Conservation (phyloP, 2,888 invertebrate species). For the Drosophila bunnanda region DNA sequence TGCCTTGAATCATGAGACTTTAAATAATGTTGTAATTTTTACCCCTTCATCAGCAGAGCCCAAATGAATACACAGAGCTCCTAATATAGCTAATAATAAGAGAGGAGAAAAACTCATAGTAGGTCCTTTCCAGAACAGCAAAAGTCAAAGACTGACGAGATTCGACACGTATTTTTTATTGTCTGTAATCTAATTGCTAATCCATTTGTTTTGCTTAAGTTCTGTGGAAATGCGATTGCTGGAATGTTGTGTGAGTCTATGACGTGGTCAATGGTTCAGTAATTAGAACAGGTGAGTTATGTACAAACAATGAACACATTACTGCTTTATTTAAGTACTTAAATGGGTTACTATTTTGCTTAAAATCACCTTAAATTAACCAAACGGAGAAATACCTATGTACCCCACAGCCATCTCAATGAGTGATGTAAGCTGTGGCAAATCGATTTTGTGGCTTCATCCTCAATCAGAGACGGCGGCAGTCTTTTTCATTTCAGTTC, state of each 20-base stretch:
- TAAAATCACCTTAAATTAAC: background rate
- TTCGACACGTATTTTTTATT: background rate
- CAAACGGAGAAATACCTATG: background rate
- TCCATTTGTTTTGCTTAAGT: background rate
- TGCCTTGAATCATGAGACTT: background rate
- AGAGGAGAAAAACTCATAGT: background rate
- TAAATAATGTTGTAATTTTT: background rate
- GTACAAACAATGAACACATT: background rate
- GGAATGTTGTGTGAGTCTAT: background rate
- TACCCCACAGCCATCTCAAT: background rate
- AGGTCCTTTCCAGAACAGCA: background rate
- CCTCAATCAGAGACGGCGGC: slow-evolving; percentile 46
- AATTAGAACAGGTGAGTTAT: background rate
- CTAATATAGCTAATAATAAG: background rate
- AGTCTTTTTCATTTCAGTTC: slow-evolving; percentile 21
- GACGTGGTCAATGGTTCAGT: background rate
- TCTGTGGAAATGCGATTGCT: background rate
- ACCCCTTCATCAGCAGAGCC: rapidly evolving
- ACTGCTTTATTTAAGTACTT: background rate
- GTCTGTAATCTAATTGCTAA: background rate
- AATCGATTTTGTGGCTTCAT: slow-evolving; percentile 50
- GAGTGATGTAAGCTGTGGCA: slow-evolving; percentile 41
- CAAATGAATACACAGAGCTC: background rate
- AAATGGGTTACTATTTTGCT: background rate
- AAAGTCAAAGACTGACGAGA: background rate